A percentile compares a stretch with the other conserved stretches of the same genome.
Conservation (phyloP, 2,888 invertebrate species). For the Meliscaeva auricollis region DNA sequence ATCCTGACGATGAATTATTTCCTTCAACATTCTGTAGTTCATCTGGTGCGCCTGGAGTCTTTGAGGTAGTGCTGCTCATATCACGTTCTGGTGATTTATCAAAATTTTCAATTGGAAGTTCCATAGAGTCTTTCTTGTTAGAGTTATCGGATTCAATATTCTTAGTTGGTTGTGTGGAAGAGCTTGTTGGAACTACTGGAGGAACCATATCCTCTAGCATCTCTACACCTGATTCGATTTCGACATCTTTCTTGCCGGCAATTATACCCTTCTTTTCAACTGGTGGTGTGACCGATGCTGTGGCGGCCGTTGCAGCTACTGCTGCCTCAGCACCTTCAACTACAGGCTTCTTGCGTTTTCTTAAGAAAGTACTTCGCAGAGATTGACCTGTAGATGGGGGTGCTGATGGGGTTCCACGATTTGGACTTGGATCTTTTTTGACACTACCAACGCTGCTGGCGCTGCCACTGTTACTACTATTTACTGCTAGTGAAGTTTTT, state of each 20-base stretch:
- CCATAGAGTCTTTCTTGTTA: slow-evolving; percentile 57
- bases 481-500: slow-evolving; percentile 44
- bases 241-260: slow-evolving; percentile 80
- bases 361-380: slow-evolving; percentile 79
- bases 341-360: slow-evolving; percentile 78
- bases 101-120: slow-evolving; percentile 71
- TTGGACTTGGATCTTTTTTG: slow-evolving; percentile 78
- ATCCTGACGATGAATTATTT: background rate
- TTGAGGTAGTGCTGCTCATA: background rate
- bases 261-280: slow-evolving; percentile 78
- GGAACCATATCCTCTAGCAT: slow-evolving; percentile 83
- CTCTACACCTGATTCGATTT: slow-evolving; percentile 83
- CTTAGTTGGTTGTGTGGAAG: background rate
- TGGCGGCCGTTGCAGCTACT: slow-evolving; percentile 71
- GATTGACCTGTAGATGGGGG: slow-evolving; percentile 68
- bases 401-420: slow-evolving; percentile 46
- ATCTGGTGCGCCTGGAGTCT: background rate
- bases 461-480: slow-evolving; percentile 56
- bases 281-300: slow-evolving; percentile 50
- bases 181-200: slow-evolving; percentile 50
- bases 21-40: background rate
- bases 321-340: slow-evolving; percentile 77
- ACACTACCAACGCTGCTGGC: slow-evolving; percentile 61
- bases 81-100: slow-evolving; percentile 31
- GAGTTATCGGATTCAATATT: slow-evolving; percentile 24